Evolutionary conservation across 2,113 vertebrate species (phyloP).

Genomic region (Periophthalmus modestus): DNA sequence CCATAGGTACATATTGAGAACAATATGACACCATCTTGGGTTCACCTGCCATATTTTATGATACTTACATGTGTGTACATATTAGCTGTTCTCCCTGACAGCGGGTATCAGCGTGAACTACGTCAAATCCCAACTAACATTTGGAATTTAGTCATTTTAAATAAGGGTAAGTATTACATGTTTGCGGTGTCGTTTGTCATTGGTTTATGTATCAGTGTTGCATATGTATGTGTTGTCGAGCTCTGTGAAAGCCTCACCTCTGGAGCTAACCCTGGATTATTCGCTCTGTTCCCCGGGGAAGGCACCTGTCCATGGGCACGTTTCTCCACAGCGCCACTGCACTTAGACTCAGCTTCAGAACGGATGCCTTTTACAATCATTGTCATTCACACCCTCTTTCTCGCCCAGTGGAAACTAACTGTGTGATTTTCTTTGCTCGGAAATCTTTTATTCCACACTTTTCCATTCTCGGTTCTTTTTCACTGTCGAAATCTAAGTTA

Average conservation of each 20-base stretch:
- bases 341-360: constrained; percentile 36
- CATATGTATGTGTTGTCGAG: constrained; percentile 66
- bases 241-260: constrained; percentile 56
- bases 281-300: constrained; percentile 27
- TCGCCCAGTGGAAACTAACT: constrained; percentile 1
- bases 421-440: constrained; percentile 10
- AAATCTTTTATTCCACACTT: constrained; percentile 7
- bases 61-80: too few relatives aligned
- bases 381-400: constrained; percentile 28
- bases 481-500: background rate
- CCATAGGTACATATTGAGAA: too few relatives aligned
- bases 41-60: too few relatives aligned
- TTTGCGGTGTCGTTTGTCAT: constrained; percentile 45
- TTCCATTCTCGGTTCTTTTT: constrained; percentile 11
- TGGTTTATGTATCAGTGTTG: constrained; percentile 57
- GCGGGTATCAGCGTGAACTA: too few relatives aligned
- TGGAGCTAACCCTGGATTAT: constrained; percentile 51
- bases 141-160: background rate
- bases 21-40: too few relatives aligned
- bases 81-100: too few relatives aligned
- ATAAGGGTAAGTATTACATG: too few relatives aligned
- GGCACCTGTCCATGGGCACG: constrained; percentile 30
- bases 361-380: constrained; percentile 31
- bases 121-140: constrained; percentile 1
- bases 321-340: constrained; percentile 19